Percentiles rank a stretch among this genome's conserved stretches.
phyloP scores from a whole-genome alignment of 2,888 invertebrate genomes.

The Bellardia bayeri region DNA sequence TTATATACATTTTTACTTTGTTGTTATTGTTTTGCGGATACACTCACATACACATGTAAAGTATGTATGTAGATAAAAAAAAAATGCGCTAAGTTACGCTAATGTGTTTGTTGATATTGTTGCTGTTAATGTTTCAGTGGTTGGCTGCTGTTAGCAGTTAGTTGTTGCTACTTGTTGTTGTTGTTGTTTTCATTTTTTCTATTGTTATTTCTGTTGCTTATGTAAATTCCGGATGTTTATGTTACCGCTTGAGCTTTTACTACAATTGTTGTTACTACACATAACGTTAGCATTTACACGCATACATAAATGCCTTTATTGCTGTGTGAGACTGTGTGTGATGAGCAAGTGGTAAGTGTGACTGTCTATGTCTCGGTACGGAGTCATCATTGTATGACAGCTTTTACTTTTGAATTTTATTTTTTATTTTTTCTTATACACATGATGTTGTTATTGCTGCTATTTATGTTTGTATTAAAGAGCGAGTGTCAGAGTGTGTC shows the following conservation, averaged over 20 bases:
- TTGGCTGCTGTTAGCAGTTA: conserved; percentile 46
- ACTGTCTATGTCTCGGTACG: conserved; percentile 17
- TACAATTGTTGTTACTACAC: conserved; percentile 46
- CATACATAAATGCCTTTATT: conserved; percentile 50
- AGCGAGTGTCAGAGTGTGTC: conserved; percentile 1
- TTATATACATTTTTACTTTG: conserved; percentile 44
- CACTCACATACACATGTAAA: neutral
- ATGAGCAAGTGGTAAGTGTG: conserved; percentile 58
- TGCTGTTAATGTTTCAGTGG: conserved; percentile 57
- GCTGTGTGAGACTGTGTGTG: conserved; percentile 29
- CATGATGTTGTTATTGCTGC: conserved; percentile 34
- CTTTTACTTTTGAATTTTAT: conserved; percentile 53
- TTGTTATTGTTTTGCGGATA: conserved; percentile 4
- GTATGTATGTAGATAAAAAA: conserved; percentile 46
- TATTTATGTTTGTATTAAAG: conserved; percentile 41
- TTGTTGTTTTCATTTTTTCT: neutral
- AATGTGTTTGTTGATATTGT: conserved; percentile 62
- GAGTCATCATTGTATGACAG: conserved; percentile 56
- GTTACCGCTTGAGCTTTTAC: conserved; percentile 66
- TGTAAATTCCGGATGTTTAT: conserved; percentile 69
- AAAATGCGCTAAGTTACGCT: conserved; percentile 59
- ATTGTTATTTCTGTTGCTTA: conserved; percentile 60
- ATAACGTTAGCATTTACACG: neutral
- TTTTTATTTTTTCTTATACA: conserved; percentile 53
- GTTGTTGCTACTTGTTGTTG: conserved; percentile 25